Evolutionary conservation across 2,888 invertebrate genomes (phyloP).

Genomic region (Cantharis flavilabris): DNA sequence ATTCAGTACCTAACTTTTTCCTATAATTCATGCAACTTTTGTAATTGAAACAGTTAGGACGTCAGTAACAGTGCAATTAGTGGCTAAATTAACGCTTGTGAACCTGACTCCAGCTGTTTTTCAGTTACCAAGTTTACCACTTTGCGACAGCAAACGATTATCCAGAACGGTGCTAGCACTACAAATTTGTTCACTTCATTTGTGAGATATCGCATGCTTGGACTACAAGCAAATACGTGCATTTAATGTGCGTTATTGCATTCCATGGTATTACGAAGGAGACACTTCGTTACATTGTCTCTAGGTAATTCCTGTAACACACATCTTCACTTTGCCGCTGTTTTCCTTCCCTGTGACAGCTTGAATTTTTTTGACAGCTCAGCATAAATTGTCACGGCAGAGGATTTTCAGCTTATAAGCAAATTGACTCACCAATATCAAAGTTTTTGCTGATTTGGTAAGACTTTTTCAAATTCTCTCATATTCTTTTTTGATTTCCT

Average conservation of each 20-base stretch:
- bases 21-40: constrained; percentile 47
- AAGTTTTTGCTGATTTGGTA: constrained; percentile 28
- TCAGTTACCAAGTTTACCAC: constrained; percentile 29
- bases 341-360: neutral
- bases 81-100: constrained; percentile 46
- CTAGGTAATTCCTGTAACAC: neutral
- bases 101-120: constrained; percentile 37
- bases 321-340: neutral
- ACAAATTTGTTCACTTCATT: constrained; percentile 20
- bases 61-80: constrained; percentile 47
- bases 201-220: constrained; percentile 7
- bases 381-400: constrained; percentile 28
- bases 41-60: constrained; percentile 47
- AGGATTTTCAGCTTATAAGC: constrained; percentile 22
- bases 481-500: constrained; percentile 25
- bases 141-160: constrained; percentile 28
- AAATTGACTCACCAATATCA: constrained; percentile 28
- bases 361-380: constrained; percentile 17
- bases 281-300: constrained; percentile 1
- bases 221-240: neutral
- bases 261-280: neutral
- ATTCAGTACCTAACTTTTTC: constrained; percentile 41
- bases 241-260: neutral
- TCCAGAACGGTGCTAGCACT: constrained; percentile 3
- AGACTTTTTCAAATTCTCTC: constrained; percentile 22